These are phyloP conservation scores for Eilema griseolum DNA, from an alignment of 2,888 invertebrate genomes.

Conservation along the genomic window DNA sequence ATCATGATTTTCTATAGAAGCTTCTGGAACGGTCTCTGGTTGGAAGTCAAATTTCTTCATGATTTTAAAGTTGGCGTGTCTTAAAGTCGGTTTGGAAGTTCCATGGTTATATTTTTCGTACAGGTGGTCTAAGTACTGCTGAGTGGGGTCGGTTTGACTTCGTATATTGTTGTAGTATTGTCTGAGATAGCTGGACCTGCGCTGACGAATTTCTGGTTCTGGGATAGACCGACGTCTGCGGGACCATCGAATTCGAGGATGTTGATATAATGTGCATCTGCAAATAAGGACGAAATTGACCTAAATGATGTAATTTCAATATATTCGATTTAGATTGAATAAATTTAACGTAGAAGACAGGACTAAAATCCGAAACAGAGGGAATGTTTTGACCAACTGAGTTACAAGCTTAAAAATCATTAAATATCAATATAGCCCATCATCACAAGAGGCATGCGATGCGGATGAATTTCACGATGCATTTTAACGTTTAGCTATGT, in stretches of 20 bases:
- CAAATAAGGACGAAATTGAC: not conserved
- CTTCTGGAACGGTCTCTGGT: conserved; percentile 64
- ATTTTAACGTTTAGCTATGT: too few relatives aligned
- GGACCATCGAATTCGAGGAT: conserved; percentile 95
- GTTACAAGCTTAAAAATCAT: too few relatives aligned
- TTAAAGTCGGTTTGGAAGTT: conserved; percentile 75
- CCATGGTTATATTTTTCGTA: conserved; percentile 82
- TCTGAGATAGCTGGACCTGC: conserved; percentile 75
- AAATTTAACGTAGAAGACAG: too few relatives aligned
- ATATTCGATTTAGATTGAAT: not conserved
- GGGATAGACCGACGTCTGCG: conserved; percentile 88
- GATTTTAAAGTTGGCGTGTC: conserved; percentile 81
- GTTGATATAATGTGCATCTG: conserved; percentile 94
- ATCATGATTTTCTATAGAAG: conserved; percentile 59
- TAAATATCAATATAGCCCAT: too few relatives aligned
- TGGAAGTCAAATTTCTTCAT: conserved; percentile 82
- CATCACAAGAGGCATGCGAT: too few relatives aligned
- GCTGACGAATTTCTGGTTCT: conserved; percentile 74
- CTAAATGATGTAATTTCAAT: not conserved
- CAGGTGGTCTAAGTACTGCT: conserved; percentile 69
- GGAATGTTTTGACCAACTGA: too few relatives aligned
- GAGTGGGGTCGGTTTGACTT: conserved; percentile 63
- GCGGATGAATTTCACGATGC: too few relatives aligned
- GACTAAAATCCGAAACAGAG: too few relatives aligned
- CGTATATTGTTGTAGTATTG: conserved; percentile 78